phyloP scores from a whole-genome alignment of 2,888 invertebrate genomes.

The Callyntrura guangdongensis region DNA sequence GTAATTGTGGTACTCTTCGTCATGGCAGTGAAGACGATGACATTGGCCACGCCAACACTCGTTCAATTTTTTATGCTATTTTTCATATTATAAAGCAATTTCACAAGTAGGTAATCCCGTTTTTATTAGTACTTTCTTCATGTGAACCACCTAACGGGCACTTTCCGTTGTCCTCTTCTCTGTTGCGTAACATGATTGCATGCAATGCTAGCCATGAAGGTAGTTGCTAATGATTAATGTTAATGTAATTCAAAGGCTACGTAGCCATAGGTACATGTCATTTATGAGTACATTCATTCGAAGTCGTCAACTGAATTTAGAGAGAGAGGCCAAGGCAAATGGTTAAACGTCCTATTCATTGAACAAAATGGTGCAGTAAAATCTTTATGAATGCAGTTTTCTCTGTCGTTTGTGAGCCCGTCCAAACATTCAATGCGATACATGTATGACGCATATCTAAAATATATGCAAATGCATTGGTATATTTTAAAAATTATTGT shows the following conservation, averaged over 20 bases:
- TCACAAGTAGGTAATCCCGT: conserved; percentile 55
- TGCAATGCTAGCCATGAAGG: conserved; percentile 2
- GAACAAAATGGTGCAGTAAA: not conserved
- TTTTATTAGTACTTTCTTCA: conserved; percentile 43
- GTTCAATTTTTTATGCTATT: conserved; percentile 16
- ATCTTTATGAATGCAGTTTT: not conserved
- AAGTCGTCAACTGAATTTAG: too few species aligned
- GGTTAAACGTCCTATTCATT: not conserved
- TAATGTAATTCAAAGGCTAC: too few species aligned
- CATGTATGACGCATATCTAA: not conserved
- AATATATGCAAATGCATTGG: not conserved
- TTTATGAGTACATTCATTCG: not conserved
- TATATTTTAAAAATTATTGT: not conserved
- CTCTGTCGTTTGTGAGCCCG: too few species aligned
- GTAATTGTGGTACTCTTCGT: not conserved
- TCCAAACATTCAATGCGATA: not conserved
- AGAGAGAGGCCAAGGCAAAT: conserved; percentile 49
- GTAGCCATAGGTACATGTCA: too few species aligned
- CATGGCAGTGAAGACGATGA: not conserved
- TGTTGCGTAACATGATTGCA: conserved; percentile 32
- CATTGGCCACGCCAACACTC: not conserved
- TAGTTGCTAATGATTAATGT: too few species aligned
- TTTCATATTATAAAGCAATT: conserved; percentile 26
- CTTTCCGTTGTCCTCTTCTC: conserved; percentile 64
- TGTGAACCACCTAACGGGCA: conserved; percentile 71